Evolutionary conservation across 2,113 vertebrate genomes (phyloP).

Genomic region (Piprites chloris): DNA sequence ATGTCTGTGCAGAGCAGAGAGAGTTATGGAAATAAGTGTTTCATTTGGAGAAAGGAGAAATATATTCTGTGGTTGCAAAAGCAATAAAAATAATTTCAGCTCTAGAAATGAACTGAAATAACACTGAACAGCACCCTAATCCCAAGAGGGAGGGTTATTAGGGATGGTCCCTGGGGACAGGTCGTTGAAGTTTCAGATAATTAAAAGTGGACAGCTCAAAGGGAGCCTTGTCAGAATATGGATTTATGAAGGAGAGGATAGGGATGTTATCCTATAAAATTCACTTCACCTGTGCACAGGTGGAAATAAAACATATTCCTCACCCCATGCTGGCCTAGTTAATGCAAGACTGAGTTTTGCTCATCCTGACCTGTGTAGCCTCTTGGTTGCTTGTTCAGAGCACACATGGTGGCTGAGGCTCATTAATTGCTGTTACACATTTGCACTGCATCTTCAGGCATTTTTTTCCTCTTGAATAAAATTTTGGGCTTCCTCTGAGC

Average conservation of each 20-base stretch:
- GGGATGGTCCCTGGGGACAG: neutral
- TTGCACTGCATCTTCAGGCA: neutral
- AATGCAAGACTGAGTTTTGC: neutral
- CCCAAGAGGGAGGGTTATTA: no score
- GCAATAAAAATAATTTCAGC: neutral
- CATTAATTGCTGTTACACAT: fast-evolving
- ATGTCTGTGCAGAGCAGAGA: neutral
- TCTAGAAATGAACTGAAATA: neutral
- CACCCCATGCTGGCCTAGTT: neutral
- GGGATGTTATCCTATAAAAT: neutral
- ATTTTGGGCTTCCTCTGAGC: neutral
- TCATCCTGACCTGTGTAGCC: neutral
- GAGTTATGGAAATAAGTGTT: fast-evolving
- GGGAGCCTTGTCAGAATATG: neutral
- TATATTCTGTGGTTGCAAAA: neutral
- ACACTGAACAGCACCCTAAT: fast-evolving
- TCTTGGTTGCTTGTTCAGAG: neutral
- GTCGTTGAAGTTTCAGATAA: fast-evolving
- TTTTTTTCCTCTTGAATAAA: neutral
- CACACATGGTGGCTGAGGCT: fast-evolving
- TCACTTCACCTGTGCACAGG: no score
- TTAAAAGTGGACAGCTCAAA: neutral
- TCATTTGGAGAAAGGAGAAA: neutral
- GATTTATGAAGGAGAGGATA: neutral
- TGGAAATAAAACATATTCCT: neutral